Base-by-base conservation (phyloP, 2,888 invertebrate species). In the Dolichomitus sp. region DNA sequence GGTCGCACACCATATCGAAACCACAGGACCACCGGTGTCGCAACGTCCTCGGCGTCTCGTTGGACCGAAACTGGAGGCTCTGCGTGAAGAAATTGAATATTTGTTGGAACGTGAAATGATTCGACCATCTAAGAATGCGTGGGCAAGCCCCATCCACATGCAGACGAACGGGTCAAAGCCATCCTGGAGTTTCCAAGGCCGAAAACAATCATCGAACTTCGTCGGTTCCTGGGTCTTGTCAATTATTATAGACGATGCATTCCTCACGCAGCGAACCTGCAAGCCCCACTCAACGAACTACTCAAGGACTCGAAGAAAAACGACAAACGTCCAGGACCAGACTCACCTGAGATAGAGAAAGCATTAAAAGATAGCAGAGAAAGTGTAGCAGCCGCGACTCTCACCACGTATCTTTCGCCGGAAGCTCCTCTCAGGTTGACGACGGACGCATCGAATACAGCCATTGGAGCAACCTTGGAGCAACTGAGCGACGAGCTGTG, bases 61-160 rank as follows among this genome's bases (percentile, higher is more conserved):
- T 0, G 92, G 91, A 0, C 89, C 91, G 6, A 85, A 88, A 17
- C 90, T 92, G 30, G 50, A 70, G 7, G 87, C 86, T 6, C 90
- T 90, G 0, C 90, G 89, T 63, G 75, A 87, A 4, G 91, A 93
- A 70, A 92, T 93, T 79, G 52, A 85, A 1, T 12, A 75, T 0
- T 89, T 93, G 89, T 80, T 90, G 17, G 88, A 93, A 30, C 80
- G 88, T 19, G 93, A 92, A 0, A 93, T 94, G 9, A 92, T 92
- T 33, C 86, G 93, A 9, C 93, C 92, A 0, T 94, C 93, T 0
- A 91, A 90, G 5, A 92, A 93, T n/a, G n/a, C n/a, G n/a, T n/a
- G n/a, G n/a, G n/a, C n/a, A n/a, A n/a, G n/a, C n/a, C n/a, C n/a
- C n/a, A n/a, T n/a, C n/a, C n/a, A n/a, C n/a, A n/a, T n/a, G n/a